These are phyloP conservation scores for Galeopsomyia nigrocyanea DNA, from an alignment of 2,888 invertebrate species.

Conservation along the genomic window DNA sequence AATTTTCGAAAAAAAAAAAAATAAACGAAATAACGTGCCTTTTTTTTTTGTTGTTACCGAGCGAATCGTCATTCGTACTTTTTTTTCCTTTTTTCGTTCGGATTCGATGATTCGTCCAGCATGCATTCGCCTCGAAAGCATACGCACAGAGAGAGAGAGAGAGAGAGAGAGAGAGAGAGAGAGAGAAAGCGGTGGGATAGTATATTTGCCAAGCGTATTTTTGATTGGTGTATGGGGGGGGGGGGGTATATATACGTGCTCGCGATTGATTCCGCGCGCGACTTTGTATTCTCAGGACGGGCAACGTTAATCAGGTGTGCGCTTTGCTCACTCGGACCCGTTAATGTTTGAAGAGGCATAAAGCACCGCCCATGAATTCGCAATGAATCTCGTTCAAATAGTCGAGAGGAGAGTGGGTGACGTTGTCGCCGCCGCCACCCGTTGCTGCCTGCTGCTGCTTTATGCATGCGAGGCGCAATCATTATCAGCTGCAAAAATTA, in stretches of 20 bases:
- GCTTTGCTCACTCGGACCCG: background rate
- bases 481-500: constrained; percentile 16
- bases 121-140: too few species aligned
- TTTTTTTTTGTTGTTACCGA: too few species aligned
- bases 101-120: too few species aligned
- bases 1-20: too few species aligned
- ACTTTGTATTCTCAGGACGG: constrained; percentile 36
- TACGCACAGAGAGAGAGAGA: too few species aligned
- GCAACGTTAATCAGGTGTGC: constrained; percentile 39
- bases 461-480: constrained; percentile 12
- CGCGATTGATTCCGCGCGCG: constrained; percentile 29
- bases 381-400: constrained; percentile 44
- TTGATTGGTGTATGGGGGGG: too few species aligned
- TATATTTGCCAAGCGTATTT: too few species aligned
- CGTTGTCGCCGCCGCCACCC: constrained; percentile 14
- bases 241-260: constrained; percentile 17
- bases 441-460: background rate
- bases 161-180: too few species aligned
- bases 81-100: too few species aligned
- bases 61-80: too few species aligned
- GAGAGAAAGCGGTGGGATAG: too few species aligned
- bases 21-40: too few species aligned
- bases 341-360: constrained; percentile 46
- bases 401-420: background rate
- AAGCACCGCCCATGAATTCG: constrained; percentile 40